A percentile compares a stretch with the other conserved stretches of the same genome.
These are phyloP conservation scores for Phataginus tricuspis DNA, from an alignment of 2,797 vertebrate species.

Conservation along the genomic window DNA sequence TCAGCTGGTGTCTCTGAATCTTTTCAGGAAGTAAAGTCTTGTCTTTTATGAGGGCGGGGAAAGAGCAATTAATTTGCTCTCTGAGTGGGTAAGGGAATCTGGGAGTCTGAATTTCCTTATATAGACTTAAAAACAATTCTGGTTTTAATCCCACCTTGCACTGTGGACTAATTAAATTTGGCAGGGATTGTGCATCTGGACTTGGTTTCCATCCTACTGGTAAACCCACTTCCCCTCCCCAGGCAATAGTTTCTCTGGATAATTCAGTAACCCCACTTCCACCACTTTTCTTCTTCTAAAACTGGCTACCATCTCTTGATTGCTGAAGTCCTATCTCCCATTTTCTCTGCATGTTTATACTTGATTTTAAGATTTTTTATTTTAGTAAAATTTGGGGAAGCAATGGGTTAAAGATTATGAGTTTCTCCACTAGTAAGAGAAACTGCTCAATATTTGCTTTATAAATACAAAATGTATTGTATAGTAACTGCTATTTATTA, in stretches of 20 bases:
- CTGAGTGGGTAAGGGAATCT: not conserved
- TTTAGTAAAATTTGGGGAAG: not conserved
- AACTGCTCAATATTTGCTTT: not conserved
- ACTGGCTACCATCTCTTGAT: not conserved
- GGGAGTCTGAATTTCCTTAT: not conserved
- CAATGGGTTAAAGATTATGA: not conserved
- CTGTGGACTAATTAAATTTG: not conserved
- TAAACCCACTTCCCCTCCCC: not conserved
- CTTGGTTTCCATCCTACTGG: not conserved
- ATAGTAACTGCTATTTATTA: not conserved
- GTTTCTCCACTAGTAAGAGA: not conserved
- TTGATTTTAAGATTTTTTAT: not conserved
- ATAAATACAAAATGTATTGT: not conserved
- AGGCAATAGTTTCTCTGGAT: not conserved
- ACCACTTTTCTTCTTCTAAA: not conserved
- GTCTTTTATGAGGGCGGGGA: not conserved
- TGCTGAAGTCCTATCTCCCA: not conserved
- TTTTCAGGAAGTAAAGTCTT: not conserved
- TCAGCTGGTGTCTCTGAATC: not conserved
- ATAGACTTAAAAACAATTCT: not conserved
- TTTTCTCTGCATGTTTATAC: not conserved
- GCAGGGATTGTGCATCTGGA: not conserved
- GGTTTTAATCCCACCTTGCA: not conserved
- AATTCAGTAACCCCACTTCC: not conserved
- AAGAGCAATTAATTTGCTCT: not conserved